Evolutionary conservation across 1,140 invertebrate genomes (phyloP).

Genomic region (Micrasema longulum): DNA sequence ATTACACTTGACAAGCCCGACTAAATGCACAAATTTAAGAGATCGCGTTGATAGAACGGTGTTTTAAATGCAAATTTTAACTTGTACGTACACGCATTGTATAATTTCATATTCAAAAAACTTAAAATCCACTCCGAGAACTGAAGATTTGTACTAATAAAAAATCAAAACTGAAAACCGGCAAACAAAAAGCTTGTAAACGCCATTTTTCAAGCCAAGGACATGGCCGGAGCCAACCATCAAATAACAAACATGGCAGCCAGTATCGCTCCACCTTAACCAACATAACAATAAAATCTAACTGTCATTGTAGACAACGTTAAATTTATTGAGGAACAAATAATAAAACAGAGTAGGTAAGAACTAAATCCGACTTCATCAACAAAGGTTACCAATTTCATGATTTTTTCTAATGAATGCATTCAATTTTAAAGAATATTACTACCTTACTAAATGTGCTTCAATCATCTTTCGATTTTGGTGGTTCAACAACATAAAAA

Average conservation of each 20-base stretch:
- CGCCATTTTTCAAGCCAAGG: conserved; percentile 71
- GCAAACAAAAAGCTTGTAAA: conserved; percentile 71
- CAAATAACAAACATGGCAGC: conserved; percentile 49
- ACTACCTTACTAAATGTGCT: too few relatives aligned
- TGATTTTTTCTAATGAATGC: too few relatives aligned
- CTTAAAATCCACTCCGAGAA: conserved; percentile 24
- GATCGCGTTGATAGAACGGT: conserved; percentile 21
- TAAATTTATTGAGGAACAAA: conserved; percentile 2
- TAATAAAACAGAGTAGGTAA: too few relatives aligned
- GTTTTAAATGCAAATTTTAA: conserved; percentile 59
- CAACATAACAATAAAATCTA: conserved; percentile 6
- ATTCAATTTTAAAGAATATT: too few relatives aligned
- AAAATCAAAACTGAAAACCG: conserved; percentile 66
- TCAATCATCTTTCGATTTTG: too few relatives aligned
- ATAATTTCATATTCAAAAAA: conserved; percentile 68
- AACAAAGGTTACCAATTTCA: too few relatives aligned
- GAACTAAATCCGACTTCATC: too few relatives aligned
- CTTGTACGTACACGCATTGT: conserved; percentile 68
- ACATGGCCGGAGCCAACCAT: conserved; percentile 60
- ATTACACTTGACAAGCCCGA: conserved; percentile 50
- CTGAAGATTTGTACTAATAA: conserved; percentile 46
- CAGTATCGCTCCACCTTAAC: conserved; percentile 37
- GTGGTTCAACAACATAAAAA: too few relatives aligned
- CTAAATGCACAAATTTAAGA: conserved; percentile 39
- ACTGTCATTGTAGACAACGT: conserved; percentile 19